Conservation (phyloP, 2,113 vertebrate species). For the Cricetomys ansorgei region DNA sequence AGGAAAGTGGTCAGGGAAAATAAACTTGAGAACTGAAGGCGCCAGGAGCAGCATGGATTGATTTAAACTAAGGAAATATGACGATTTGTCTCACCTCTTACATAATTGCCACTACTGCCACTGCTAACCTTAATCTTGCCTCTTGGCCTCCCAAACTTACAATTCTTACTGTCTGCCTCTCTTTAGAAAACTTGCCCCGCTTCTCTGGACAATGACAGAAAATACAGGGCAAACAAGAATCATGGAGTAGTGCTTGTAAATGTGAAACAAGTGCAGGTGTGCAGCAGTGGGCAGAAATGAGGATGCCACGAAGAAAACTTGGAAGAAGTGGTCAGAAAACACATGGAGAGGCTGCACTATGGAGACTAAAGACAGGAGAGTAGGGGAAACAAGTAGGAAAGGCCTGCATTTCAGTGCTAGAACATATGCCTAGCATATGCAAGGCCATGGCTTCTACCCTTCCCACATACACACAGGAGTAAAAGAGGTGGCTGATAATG, state of each 20-base stretch:
- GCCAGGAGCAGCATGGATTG: background rate
- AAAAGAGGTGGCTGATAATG: background rate
- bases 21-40: background rate
- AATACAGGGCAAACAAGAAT: background rate
- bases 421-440: background rate
- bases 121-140: background rate
- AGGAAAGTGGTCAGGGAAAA: background rate
- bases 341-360: background rate
- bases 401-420: background rate
- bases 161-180: background rate
- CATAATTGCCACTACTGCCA: background rate
- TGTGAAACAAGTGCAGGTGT: background rate
- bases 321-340: background rate
- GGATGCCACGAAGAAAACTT: background rate
- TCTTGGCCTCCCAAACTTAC: background rate
- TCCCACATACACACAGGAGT: background rate
- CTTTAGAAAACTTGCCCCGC: background rate
- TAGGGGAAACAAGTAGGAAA: too few species aligned
- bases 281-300: background rate
- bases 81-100: slow-evolving; percentile 7
- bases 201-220: background rate
- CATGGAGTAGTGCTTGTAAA: background rate
- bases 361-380: background rate
- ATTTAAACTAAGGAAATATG: slow-evolving; percentile 15
- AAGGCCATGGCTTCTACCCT: background rate